phyloP scores from a whole-genome alignment of 2,888 invertebrate genomes.

The Yponomeuta evonymella region DNA sequence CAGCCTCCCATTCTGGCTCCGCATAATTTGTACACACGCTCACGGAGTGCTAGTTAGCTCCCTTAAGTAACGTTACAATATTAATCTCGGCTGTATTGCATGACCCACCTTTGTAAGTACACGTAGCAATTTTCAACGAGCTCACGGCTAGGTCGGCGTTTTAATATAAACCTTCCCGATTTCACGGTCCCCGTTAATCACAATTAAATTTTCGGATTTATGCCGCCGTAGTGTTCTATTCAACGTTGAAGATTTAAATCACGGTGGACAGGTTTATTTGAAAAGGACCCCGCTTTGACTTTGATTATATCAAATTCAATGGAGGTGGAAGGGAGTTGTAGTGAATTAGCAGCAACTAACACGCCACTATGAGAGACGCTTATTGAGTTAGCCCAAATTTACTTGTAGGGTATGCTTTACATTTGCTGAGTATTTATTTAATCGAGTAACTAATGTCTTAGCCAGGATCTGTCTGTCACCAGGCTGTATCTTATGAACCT shows the following conservation, averaged over 20 bases:
- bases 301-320: slow-evolving; percentile 9
- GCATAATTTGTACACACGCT: slow-evolving; percentile 61
- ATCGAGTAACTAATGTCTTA: background rate
- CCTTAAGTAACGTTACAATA: slow-evolving; percentile 21
- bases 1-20: slow-evolving; percentile 55
- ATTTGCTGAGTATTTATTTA: background rate
- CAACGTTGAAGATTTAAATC: background rate
- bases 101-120: slow-evolving; percentile 14
- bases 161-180: background rate
- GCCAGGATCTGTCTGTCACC: background rate
- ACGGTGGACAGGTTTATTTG: slow-evolving; percentile 7
- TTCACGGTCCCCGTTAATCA: background rate
- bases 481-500: too few relatives aligned
- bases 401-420: background rate
- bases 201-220: slow-evolving; percentile 2
- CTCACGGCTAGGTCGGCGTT: background rate
- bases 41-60: slow-evolving; percentile 41
- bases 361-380: background rate
- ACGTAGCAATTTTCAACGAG: slow-evolving; percentile 6
- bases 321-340: background rate
- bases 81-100: slow-evolving; percentile 13
- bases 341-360: slow-evolving; percentile 6
- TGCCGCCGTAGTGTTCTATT: background rate
- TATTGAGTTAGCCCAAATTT: slow-evolving; percentile 3
- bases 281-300: slow-evolving; percentile 9